Percentiles rank a stretch among this genome's conserved stretches.
Conservation (phyloP, 2,113 vertebrate genomes). For the Heteronetta atricapilla region DNA sequence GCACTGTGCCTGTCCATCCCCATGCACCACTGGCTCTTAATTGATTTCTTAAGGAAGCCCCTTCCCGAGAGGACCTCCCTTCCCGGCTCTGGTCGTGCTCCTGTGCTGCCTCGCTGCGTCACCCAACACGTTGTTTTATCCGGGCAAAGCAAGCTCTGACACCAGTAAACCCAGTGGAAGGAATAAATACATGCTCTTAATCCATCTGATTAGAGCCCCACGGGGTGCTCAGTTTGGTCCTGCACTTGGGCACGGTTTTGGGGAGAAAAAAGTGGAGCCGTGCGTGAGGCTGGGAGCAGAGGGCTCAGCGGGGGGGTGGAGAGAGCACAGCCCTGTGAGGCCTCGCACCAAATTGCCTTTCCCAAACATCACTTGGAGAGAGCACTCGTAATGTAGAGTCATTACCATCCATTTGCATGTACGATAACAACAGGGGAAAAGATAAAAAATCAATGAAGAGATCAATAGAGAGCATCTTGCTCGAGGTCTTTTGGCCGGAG, state of each 20-base stretch:
- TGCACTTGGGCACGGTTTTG: background rate
- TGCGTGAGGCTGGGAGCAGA: background rate
- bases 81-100: background rate
- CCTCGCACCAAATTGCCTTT: background rate
- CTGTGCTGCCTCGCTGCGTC: accelerated
- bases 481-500: background rate
- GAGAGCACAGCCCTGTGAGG: background rate
- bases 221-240: background rate
- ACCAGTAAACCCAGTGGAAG: background rate
- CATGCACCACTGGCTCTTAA: background rate
- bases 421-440: constrained; percentile 40
- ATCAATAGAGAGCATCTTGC: constrained; percentile 58
- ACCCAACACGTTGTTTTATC: background rate
- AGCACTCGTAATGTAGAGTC: constrained; percentile 1
- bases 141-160: background rate
- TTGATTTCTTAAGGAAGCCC: background rate
- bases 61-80: background rate
- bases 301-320: accelerated
- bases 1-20: background rate
- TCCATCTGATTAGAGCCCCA: background rate
- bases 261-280: background rate
- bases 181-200: background rate
- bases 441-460: constrained; percentile 50
- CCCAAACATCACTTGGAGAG: constrained; percentile 22
- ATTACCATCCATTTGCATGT: constrained; percentile 65